A percentile compares a stretch with the other conserved stretches of the same genome.
Conservation (phyloP, 1,140 invertebrate genomes). For the Anastrepha ludens region DNA sequence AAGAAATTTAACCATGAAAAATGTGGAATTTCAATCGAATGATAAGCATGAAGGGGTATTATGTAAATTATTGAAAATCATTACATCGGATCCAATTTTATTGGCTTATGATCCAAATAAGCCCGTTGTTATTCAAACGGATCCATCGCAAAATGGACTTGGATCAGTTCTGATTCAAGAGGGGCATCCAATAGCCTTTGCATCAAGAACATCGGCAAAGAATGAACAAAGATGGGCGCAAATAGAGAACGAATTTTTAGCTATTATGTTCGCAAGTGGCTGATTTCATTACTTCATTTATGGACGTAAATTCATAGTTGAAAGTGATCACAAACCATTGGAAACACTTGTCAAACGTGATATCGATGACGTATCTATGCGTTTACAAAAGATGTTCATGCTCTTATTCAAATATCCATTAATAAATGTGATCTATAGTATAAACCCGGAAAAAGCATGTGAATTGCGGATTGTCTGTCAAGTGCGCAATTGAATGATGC, state of each 20-base stretch:
- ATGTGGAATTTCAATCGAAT: slow-evolving; percentile 62
- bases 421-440: slow-evolving; percentile 64
- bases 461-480: slow-evolving; percentile 59
- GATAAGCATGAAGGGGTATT: slow-evolving; percentile 61
- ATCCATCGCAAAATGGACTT: slow-evolving; percentile 62
- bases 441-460: slow-evolving; percentile 57
- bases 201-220: slow-evolving; percentile 63
- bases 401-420: slow-evolving; percentile 57
- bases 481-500: slow-evolving; percentile 42
- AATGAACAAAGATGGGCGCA: slow-evolving; percentile 67
- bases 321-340: slow-evolving; percentile 73
- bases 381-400: slow-evolving; percentile 68
- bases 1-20: slow-evolving; percentile 62
- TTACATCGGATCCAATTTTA: slow-evolving; percentile 63
- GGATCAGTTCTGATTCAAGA: slow-evolving; percentile 63
- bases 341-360: slow-evolving; percentile 66
- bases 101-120: slow-evolving; percentile 61
- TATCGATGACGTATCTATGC: slow-evolving; percentile 64
- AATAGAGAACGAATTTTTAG: slow-evolving; percentile 74
- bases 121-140: slow-evolving; percentile 58
- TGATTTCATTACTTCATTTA: slow-evolving; percentile 72
- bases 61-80: background rate
- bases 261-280: slow-evolving; percentile 69
- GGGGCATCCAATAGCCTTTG: slow-evolving; percentile 42
- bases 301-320: slow-evolving; percentile 66